Conservation (phyloP, 2,113 vertebrate genomes). For the Odocoileus hemionus region DNA sequence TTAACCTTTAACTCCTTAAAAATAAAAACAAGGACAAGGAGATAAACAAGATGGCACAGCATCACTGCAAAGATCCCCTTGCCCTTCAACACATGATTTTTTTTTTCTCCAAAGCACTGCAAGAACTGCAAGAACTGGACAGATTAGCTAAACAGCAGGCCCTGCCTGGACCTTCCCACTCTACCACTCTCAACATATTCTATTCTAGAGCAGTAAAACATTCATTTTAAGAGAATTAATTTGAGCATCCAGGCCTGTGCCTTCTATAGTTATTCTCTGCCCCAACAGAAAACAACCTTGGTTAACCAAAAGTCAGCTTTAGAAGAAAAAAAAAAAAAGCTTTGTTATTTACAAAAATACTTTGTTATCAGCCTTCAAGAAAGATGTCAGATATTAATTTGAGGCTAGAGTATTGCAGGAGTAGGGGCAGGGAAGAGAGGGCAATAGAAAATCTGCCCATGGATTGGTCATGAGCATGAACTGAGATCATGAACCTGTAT, state of each 20-base stretch:
- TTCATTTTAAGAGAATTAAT: conserved; percentile 21
- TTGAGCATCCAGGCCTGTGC: neutral
- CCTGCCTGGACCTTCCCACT: rapidly evolving
- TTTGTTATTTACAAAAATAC: neutral
- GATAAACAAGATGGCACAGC: conserved; percentile 10
- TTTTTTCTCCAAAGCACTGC: neutral
- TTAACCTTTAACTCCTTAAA: conserved; percentile 60
- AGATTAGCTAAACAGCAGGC: neutral
- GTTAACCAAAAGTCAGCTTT: neutral
- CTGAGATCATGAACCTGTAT: neutral
- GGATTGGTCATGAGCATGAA: neutral
- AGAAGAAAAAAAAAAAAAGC: neutral
- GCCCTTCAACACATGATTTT: neutral
- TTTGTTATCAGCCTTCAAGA: neutral
- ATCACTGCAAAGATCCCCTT: neutral
- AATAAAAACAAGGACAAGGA: neutral
- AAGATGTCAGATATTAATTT: neutral
- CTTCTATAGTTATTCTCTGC: neutral
- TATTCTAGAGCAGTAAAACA: neutral
- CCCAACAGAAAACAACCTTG: neutral
- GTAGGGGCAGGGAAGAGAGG: neutral
- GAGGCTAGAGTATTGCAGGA: neutral
- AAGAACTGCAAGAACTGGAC: neutral
- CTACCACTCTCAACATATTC: neutral
- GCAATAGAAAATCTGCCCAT: neutral